Evolutionary conservation across 2,888 invertebrate genomes (phyloP), one percentile per base, ranked within the genome.

Genomic region (Hirudinaria manillensis): DNA sequence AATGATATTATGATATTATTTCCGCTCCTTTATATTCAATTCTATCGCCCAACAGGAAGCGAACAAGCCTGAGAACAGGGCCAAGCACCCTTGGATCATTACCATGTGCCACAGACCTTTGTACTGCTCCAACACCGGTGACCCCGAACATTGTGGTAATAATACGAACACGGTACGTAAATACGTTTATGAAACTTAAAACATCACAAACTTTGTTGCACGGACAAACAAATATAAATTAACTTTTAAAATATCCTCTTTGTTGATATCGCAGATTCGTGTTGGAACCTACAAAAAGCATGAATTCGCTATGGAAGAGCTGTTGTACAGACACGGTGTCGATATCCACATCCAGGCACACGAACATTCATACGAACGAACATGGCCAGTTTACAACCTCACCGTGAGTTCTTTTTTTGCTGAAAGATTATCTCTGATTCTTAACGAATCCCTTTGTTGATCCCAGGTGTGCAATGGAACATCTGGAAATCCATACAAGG

Each of bases 341-440:
- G 98, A 99, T 87, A 85, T 98, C 75, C 91, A 91, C 83, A 87
- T 99, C 70, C 97, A 95, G 94, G 98, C 97, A 0, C 98, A 99
- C 85, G 97, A 99, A 85, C 98, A 99, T 87, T 93, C 93, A 53
- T 99, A 98, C 85, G 98, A 98, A 86, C 88, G 99, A 74, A 87
- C 94, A 76, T 98, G 93, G 92, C 98, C 98, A 2, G 89, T 97
- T 77, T 98, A 93, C 86, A 89, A 98, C 85, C 89, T 90, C 81
- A 88, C 83, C 79, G 87, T 84, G 45, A 61, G 24, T 19, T 16
- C 6, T 16, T 16, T n/a, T 61, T 29, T 61, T 1, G n/a, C n/a
- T n/a, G n/a, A n/a, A n/a, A n/a, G n/a, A n/a, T n/a, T n/a, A n/a
- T n/a, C n/a, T n/a, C n/a, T n/a, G n/a, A n/a, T n/a, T n/a, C n/a